Conservation (phyloP, 2,113 vertebrate genomes). For the Mustela nigripes region DNA sequence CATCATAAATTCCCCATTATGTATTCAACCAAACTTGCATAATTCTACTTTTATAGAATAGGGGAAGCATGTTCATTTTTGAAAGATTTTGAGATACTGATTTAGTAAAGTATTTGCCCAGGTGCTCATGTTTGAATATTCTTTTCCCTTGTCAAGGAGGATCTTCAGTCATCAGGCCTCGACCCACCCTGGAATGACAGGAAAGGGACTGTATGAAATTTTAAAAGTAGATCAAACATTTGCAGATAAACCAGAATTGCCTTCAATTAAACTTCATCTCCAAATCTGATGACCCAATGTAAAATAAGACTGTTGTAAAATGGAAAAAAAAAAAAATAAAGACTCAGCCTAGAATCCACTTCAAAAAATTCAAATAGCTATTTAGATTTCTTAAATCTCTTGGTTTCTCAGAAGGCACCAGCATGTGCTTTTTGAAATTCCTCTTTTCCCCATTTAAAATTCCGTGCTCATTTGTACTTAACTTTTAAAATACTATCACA, state of each 20-base stretch:
- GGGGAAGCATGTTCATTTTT: slow-evolving; percentile 23
- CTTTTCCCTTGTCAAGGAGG: neutral
- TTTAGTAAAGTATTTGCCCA: neutral
- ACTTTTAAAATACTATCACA: neutral
- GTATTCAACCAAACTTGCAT: neutral
- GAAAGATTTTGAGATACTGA: neutral
- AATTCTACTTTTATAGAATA: neutral
- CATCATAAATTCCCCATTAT: neutral
- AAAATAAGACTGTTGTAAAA: neutral
- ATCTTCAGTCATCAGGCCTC: neutral
- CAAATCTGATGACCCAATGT: neutral
- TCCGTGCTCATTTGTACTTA: neutral
- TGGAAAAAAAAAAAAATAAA: neutral
- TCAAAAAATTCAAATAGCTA: neutral
- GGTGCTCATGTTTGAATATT: neutral
- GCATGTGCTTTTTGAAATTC: neutral
- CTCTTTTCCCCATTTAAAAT: neutral
- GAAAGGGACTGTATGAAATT: neutral
- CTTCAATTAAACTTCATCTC: neutral
- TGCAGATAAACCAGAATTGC: neutral
- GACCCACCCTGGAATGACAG: neutral
- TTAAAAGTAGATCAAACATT: neutral
- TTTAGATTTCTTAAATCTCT: neutral
- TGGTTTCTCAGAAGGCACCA: neutral
- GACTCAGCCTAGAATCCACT: neutral